Evolutionary conservation across 2,113 vertebrate species (phyloP).

Genomic region (Cyanistes caeruleus): DNA sequence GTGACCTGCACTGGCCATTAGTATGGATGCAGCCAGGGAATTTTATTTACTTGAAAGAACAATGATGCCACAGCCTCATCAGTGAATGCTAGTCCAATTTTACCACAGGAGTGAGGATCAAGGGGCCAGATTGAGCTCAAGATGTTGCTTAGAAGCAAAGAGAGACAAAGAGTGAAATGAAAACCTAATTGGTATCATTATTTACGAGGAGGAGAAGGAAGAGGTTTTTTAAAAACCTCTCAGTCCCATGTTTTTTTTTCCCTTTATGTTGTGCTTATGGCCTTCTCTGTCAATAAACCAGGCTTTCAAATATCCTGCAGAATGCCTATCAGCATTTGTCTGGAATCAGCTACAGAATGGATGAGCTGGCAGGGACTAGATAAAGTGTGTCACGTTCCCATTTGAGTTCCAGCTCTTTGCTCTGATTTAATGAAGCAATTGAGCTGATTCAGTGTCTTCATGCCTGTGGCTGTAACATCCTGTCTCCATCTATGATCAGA

Average conservation of each 20-base stretch:
- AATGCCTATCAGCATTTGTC: background rate
- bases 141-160: background rate
- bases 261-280: background rate
- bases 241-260: background rate
- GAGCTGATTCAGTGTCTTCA: background rate
- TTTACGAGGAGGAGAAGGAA: background rate
- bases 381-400: background rate
- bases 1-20: background rate
- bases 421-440: background rate
- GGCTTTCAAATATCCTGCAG: background rate
- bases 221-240: rapidly evolving
- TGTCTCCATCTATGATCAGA: background rate
- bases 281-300: background rate
- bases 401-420: background rate
- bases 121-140: background rate
- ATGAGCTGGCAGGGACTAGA: background rate
- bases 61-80: background rate
- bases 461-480: background rate
- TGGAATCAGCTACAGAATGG: background rate
- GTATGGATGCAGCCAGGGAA: background rate
- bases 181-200: background rate
- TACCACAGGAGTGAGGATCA: background rate
- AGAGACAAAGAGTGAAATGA: background rate
- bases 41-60: background rate
- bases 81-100: background rate